phyloP scores from a whole-genome alignment of 2,113 vertebrate genomes.

The Thalassarche chlororhynchos region DNA sequence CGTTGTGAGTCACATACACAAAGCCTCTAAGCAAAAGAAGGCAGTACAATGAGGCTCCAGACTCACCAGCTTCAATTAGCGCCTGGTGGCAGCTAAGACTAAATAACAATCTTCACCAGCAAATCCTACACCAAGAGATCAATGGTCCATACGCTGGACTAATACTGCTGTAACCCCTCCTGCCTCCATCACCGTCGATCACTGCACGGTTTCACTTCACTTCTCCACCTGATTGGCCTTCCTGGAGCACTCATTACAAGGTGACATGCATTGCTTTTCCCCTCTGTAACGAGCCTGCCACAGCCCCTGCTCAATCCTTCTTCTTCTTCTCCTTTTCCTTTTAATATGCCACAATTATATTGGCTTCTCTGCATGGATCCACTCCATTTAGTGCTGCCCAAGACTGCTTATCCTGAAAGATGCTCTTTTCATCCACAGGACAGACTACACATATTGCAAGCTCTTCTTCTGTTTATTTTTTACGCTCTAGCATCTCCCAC shows the following conservation, averaged over 20 bases:
- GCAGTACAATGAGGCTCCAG: neutral
- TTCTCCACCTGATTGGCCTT: conserved; percentile 6
- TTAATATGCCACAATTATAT: conserved; percentile 19
- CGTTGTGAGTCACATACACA: neutral
- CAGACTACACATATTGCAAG: neutral
- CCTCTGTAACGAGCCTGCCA: neutral
- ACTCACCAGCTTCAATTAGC: neutral
- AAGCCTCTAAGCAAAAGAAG: neutral
- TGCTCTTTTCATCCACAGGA: neutral
- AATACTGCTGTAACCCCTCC: neutral
- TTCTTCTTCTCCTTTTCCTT: neutral
- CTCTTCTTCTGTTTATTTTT: neutral
- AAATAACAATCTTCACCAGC: neutral
- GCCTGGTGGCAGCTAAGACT: neutral
- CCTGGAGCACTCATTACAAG: conserved; percentile 4
- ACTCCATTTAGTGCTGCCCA: conserved; percentile 6
- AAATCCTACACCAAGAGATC: conserved; percentile 1
- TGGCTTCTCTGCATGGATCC: conserved; percentile 28
- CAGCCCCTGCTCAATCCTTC: neutral
- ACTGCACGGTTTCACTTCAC: conserved; percentile 1
- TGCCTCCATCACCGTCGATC: neutral
- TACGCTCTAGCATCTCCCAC: neutral
- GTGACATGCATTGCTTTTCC: neutral
- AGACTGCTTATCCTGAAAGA: neutral
- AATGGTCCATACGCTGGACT: neutral